Conservation (phyloP, 2,797 vertebrate genomes). For the Sorex maritimensis region DNA sequence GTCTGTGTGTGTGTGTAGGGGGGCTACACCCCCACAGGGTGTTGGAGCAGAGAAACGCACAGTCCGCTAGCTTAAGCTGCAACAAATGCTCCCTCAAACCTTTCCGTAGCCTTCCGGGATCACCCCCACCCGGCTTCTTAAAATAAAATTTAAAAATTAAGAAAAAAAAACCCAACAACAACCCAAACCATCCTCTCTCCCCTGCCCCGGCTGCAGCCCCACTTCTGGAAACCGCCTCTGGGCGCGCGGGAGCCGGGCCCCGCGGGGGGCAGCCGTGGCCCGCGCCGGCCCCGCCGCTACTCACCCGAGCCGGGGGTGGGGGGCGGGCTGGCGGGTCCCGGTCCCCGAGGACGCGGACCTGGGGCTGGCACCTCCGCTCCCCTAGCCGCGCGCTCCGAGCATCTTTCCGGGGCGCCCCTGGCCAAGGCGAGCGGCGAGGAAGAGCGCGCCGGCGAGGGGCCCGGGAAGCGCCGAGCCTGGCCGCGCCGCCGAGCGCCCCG, state of each 20-base stretch:
- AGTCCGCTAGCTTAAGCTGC: slow-evolving; percentile 47
- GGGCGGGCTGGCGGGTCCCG: slow-evolving; percentile 85
- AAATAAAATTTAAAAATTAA: too few relatives aligned
- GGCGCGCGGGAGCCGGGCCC: slow-evolving; percentile 46
- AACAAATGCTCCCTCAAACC: slow-evolving; percentile 38
- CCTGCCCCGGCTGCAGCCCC: slow-evolving; percentile 62
- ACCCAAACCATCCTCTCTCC: too few relatives aligned
- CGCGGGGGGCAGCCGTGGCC: slow-evolving; percentile 39
- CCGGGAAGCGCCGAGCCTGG: slow-evolving; percentile 57
- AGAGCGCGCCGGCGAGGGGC: slow-evolving; percentile 77
- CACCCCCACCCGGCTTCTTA: not conserved
- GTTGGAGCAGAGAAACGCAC: not conserved
- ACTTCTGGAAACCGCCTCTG: slow-evolving; percentile 66
- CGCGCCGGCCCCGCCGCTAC: slow-evolving; percentile 77
- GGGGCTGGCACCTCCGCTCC: slow-evolving; percentile 65
- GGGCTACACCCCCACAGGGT: not conserved
- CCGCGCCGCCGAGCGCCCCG: slow-evolving; percentile 64
- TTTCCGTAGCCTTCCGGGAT: slow-evolving; percentile 34
- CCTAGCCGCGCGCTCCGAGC: slow-evolving; percentile 83
- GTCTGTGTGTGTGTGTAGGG: too few relatives aligned
- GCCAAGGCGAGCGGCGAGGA: slow-evolving; percentile 75
- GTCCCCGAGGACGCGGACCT: slow-evolving; percentile 73
- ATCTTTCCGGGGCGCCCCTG: slow-evolving; percentile 80
- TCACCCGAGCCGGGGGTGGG: slow-evolving; percentile 79
- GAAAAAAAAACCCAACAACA: too few relatives aligned